These are phyloP conservation scores for Pseudochirops cupreus DNA, from an alignment of 2,797 vertebrate genomes.

Conservation along the genomic window DNA sequence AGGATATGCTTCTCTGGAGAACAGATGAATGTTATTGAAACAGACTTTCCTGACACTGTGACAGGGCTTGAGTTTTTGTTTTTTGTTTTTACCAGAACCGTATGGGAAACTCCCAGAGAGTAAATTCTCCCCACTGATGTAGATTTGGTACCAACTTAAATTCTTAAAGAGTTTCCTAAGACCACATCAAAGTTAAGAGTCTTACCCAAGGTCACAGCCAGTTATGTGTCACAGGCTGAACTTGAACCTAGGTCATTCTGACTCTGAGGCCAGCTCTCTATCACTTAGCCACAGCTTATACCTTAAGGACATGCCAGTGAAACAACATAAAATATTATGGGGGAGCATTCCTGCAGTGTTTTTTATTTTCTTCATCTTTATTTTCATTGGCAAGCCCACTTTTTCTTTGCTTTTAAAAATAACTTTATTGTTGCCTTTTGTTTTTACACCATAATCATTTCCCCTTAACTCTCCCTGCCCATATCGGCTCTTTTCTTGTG, in stretches of 20 bases:
- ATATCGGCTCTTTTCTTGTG: neutral
- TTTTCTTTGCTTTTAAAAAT: conserved; percentile 4
- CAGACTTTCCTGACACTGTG: neutral
- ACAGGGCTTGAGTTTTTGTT: neutral
- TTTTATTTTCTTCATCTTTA: neutral
- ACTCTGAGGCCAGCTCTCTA: neutral
- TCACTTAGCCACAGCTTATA: neutral
- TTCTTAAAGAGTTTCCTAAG: neutral
- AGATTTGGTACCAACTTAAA: neutral
- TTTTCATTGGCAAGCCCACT: neutral
- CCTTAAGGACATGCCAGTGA: neutral
- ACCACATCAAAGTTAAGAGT: neutral
- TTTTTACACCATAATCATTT: neutral
- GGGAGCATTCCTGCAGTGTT: neutral
- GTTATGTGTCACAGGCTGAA: neutral
- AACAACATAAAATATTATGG: neutral
- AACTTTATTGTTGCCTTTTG: neutral
- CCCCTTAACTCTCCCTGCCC: neutral
- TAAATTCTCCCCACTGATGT: neutral
- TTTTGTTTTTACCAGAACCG: neutral
- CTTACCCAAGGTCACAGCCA: neutral
- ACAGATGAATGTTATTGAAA: neutral
- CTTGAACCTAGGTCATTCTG: neutral
- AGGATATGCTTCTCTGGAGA: neutral
- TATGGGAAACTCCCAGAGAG: neutral